Conservation (phyloP, 2,797 vertebrate species). For the Poeciliopsis infans region DNA sequence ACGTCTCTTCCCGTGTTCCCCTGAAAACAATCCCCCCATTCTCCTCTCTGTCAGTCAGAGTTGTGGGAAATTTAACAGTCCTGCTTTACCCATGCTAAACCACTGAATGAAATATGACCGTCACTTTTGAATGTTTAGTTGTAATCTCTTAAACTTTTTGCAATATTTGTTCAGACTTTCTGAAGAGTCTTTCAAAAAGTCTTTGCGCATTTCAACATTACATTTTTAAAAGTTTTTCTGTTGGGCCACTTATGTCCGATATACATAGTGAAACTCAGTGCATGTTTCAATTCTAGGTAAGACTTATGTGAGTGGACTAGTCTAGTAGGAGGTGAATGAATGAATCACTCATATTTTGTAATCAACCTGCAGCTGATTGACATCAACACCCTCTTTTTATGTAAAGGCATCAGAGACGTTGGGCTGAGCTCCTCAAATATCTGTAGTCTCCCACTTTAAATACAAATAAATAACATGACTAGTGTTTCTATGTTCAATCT, state of each 20-base stretch:
- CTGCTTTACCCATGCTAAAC: not conserved
- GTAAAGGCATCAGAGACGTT: not conserved
- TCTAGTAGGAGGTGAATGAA: not conserved
- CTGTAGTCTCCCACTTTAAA: not conserved
- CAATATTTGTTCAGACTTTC: not conserved
- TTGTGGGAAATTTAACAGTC: not conserved
- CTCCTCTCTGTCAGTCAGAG: slow-evolving; percentile 24
- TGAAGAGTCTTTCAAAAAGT: not conserved
- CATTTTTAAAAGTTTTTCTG: not conserved
- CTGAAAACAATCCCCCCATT: slow-evolving; percentile 61
- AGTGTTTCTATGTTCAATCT: not conserved
- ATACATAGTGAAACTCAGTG: not conserved
- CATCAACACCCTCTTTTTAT: not conserved
- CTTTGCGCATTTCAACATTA: not conserved
- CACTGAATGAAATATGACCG: not conserved
- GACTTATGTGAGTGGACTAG: not conserved
- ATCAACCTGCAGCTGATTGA: not conserved
- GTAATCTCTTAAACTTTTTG: not conserved
- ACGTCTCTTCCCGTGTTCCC: slow-evolving; percentile 77
- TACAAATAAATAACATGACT: not conserved
- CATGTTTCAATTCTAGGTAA: not conserved
- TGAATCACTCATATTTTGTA: not conserved
- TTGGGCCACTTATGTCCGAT: not conserved
- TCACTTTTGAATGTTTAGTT: not conserved
- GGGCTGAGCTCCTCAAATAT: not conserved